A percentile compares a stretch with the other conserved stretches of the same genome.
These are phyloP conservation scores for Siderastrea siderea DNA, from an alignment of 92 coral and sea anemone species.

Conservation along the genomic window DNA sequence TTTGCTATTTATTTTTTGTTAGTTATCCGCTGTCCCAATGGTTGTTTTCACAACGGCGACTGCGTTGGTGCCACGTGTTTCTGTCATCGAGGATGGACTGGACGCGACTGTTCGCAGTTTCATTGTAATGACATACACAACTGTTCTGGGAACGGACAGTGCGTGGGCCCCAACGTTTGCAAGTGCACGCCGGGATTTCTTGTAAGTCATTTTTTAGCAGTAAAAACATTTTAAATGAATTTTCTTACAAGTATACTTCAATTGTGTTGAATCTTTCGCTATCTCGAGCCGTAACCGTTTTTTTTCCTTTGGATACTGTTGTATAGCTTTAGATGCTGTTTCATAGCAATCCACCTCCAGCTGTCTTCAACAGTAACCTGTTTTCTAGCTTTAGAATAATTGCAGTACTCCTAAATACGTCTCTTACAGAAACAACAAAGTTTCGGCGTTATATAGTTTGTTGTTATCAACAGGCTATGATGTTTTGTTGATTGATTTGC, in stretches of 20 bases:
- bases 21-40: constrained; percentile 84
- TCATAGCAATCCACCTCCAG: no score
- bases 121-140: constrained; percentile 74
- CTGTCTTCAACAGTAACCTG: no score
- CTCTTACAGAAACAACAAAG: no score
- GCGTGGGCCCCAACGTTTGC: constrained; percentile 84
- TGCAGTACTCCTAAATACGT: no score
- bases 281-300: no score
- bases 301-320: no score
- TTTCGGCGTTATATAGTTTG: no score
- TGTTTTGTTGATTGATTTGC: not conserved
- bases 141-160: constrained; percentile 74
- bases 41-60: constrained; percentile 80
- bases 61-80: constrained; percentile 80
- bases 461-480: no score
- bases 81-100: constrained; percentile 84
- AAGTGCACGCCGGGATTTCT: constrained; percentile 64
- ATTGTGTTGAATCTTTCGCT: no score
- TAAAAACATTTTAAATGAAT: not conserved
- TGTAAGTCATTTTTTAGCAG: constrained; percentile 24
- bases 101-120: constrained; percentile 74
- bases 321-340: no score
- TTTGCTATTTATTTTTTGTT: not conserved
- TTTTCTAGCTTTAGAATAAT: no score
- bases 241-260: no score